phyloP scores from a whole-genome alignment of 2,113 vertebrate species.

The Tragelaphus imberbis region DNA sequence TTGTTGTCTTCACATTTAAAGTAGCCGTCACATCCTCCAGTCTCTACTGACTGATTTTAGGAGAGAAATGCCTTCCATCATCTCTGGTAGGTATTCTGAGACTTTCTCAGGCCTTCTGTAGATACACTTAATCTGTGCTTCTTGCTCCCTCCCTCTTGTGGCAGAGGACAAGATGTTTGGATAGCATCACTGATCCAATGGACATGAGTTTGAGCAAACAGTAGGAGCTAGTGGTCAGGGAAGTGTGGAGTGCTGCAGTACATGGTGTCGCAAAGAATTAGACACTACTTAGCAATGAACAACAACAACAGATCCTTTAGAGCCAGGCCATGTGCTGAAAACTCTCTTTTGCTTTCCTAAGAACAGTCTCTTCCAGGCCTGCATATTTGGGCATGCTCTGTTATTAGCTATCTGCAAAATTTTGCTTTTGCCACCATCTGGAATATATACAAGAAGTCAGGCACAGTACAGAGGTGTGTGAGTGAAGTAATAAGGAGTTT shows the following conservation, averaged over 20 bases:
- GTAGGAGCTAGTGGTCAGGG: neutral
- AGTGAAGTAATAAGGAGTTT: neutral
- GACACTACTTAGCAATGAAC: neutral
- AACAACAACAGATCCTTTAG: neutral
- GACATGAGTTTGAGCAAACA: neutral
- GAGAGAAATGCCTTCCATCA: neutral
- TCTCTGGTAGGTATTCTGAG: neutral
- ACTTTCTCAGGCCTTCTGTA: neutral
- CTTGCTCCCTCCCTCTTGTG: neutral
- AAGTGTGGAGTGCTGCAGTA: rapidly evolving
- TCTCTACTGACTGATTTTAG: neutral
- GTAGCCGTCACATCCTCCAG: neutral
- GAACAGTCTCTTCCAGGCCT: neutral
- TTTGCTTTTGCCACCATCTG: neutral
- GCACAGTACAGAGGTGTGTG: neutral
- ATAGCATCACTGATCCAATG: neutral
- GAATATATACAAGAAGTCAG: neutral
- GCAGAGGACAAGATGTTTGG: neutral
- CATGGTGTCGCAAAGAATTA: neutral
- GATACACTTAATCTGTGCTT: neutral
- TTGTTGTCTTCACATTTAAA: neutral
- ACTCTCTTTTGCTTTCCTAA: neutral
- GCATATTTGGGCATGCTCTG: neutral
- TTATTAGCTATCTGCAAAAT: neutral
- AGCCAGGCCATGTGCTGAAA: neutral